Base-by-base conservation (phyloP, 2,797 vertebrate genomes). In the Ambastaia sidthimunki region DNA sequence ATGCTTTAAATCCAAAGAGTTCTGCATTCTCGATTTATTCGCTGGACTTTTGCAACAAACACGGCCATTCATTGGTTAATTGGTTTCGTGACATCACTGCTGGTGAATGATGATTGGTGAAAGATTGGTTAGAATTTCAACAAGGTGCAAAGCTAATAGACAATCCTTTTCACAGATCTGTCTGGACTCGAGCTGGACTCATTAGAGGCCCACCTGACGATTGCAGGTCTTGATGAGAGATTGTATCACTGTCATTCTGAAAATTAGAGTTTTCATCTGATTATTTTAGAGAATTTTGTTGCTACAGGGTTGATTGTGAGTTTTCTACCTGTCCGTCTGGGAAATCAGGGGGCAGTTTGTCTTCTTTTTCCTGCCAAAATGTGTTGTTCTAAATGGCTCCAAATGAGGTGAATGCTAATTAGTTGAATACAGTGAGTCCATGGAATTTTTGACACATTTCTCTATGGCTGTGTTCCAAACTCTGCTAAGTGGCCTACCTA, bases 171-270 rank as follows among this genome's bases (percentile, higher is more conserved):
- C 74, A 66, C 31, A 41, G 62, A 55, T 67, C 47, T 75, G 12
- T 75, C 47, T 65, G 59, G 72, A 74, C 59, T 63, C 25, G 1
- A 74, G 41, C 60, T 28, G 37, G 74, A 76, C 54, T 76, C 74
- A 67, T 76, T 66, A 76, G 9, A 37, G 15, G 15, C 9, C 13
- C 62, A n/a, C 25, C 15, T 55, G 18, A 65, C 34, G 48, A 66
- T 67, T 54, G 15, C 74, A 76, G 62, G 74, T 6, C 48, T 75
- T 55, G 48, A 76, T 41, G 31, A 76, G 48, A 76, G 19, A 67
- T 54, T 66, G 65, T 66, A 67, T 76, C 62, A 76, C 15, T 25
- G 31, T 66, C 15, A 41, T 21, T 62, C 4, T 57, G 7, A 55
- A 41, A 28, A 55, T 75, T 54, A 37, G 9, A 15, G n/a, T 25